Evolutionary conservation across 1,140 invertebrate species (phyloP), one percentile per base, ranked within the genome.

Genomic region (Hylyphantes graminicola): DNA sequence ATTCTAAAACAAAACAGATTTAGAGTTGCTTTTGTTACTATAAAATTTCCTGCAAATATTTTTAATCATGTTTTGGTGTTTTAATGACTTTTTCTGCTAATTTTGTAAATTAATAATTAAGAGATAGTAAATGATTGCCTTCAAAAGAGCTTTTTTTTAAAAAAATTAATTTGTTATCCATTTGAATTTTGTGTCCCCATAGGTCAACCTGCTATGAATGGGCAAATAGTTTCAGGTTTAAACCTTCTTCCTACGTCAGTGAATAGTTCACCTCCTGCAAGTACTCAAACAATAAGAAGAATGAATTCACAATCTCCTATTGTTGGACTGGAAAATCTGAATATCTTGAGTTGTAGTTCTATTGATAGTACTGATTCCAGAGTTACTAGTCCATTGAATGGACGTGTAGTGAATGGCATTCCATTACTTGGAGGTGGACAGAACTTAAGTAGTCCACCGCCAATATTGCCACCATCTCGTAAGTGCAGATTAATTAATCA

Each of bases 171-270:
- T 35, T 35, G 35, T 35, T 35, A 35, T 35, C 35, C 5, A 35
- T 35, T 35, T 35, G 35, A 35, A 35, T 35, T 35, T 35, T 35
- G 35, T 35, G 35, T 35, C 70, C 50, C 67, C 84, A 12, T 76
- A 89, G 89, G 88, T 86, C 88, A 88, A 76, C 57, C 89, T 7
- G 79, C 88, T 15, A 65, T 89, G 73, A 88, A 89, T 87, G 87
- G 87, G 9, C 88, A 88, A 21, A 35, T 35, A 35, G 81, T 89
- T n/a, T 80, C 87, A 53, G 87, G 88, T 12, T 72, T 89, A 77
- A 88, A 85, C 67, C 86, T 86, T 79, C 87, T 85, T 82, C 35
- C 35, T 35, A 35, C 35, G 1, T 5, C 35, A 35, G 5, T 35
- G 35, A 77, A 72, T 7, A 50, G 35, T 48, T 50, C n/a, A 59